These are phyloP conservation scores for Strongylocentrotus purpuratus DNA, from an alignment of 35 echinoderm and acorn worm species.

Conservation along the genomic window DNA sequence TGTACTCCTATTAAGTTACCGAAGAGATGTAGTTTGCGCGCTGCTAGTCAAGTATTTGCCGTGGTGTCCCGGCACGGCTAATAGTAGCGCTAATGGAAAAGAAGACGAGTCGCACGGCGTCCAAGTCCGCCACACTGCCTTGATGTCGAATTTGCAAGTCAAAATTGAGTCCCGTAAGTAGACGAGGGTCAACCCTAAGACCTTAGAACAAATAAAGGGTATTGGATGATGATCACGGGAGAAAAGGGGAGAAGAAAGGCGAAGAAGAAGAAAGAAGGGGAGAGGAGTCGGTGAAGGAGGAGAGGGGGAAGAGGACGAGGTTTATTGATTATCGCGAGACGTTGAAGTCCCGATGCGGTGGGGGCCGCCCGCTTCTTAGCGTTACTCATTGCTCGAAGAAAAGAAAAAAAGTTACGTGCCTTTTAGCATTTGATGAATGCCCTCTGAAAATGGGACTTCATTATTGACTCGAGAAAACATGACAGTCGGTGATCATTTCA, in stretches of 20 bases:
- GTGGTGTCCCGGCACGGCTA: conserved; percentile 44
- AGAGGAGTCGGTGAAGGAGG: not conserved
- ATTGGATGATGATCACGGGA: conserved; percentile 39
- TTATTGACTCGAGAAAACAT: conserved; percentile 31
- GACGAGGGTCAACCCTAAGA: conserved; percentile 46
- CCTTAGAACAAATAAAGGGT: conserved; percentile 51
- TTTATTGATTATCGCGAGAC: conserved; percentile 36
- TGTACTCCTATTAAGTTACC: conserved; percentile 43
- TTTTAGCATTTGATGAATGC: conserved; percentile 43
- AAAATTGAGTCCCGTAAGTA: conserved; percentile 55
- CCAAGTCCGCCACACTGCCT: not conserved
- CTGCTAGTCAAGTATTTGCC: conserved; percentile 36
- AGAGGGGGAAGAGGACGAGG: conserved; percentile 21
- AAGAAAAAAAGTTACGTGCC: conserved; percentile 32
- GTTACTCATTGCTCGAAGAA: not conserved
- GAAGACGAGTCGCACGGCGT: conserved; percentile 25
- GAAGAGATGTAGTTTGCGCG: conserved; percentile 40
- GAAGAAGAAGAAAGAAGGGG: not conserved
- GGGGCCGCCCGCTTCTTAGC: not conserved
- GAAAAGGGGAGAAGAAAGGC: not conserved
- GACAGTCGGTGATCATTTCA: conserved; percentile 7
- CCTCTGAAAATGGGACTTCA: not conserved
- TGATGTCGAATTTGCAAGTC: conserved; percentile 56
- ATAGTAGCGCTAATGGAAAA: conserved; percentile 46
- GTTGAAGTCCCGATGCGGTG: conserved; percentile 37